Conservation (phyloP, 2,113 vertebrate genomes). For the western clawed frog (Xenopus tropicalis) region DNA sequence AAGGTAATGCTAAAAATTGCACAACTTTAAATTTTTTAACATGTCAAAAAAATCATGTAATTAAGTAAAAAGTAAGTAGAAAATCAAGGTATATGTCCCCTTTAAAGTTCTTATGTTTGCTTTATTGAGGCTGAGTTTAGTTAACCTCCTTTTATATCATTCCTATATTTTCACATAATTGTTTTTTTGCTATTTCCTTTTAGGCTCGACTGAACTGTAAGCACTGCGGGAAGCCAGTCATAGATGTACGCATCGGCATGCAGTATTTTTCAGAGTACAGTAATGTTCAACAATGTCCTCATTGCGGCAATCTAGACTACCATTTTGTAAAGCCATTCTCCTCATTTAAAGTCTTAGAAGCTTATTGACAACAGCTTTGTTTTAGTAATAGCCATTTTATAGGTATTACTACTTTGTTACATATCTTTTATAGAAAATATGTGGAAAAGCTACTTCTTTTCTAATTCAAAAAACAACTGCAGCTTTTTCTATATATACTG, state of each 20-base stretch:
- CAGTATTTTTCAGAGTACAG: conserved; percentile 99
- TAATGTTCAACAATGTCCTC: conserved; percentile 98
- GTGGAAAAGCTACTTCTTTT: conserved; percentile 69
- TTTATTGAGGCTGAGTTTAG: too few species aligned
- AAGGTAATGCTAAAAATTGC: too few species aligned
- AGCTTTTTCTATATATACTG: conserved; percentile 58
- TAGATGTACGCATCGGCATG: conserved; percentile 96
- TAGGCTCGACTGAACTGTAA: conserved; percentile 98
- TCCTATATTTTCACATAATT: background rate
- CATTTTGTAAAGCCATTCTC: conserved; percentile 99
- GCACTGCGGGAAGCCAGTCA: conserved; percentile 96
- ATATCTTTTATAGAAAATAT: conserved; percentile 75
- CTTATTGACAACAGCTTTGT: conserved; percentile 97
- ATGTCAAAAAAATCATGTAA: too few species aligned
- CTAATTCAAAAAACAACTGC: conserved; percentile 67
- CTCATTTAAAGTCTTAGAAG: conserved; percentile 97
- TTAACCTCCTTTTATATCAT: too few species aligned
- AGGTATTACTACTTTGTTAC: conserved; percentile 77
- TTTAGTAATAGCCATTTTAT: conserved; percentile 86
- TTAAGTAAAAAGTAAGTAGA: too few species aligned
- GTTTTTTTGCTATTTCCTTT: conserved; percentile 9
- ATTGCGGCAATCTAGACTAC: conserved; percentile 99
- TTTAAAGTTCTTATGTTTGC: too few species aligned
- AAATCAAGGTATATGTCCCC: too few species aligned
- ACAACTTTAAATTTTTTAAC: too few species aligned